A percentile compares a stretch with the other conserved stretches of the same genome.
These are phyloP conservation scores for Eupeodes luniger DNA, from an alignment of 2,888 invertebrate genomes.

Conservation along the genomic window DNA sequence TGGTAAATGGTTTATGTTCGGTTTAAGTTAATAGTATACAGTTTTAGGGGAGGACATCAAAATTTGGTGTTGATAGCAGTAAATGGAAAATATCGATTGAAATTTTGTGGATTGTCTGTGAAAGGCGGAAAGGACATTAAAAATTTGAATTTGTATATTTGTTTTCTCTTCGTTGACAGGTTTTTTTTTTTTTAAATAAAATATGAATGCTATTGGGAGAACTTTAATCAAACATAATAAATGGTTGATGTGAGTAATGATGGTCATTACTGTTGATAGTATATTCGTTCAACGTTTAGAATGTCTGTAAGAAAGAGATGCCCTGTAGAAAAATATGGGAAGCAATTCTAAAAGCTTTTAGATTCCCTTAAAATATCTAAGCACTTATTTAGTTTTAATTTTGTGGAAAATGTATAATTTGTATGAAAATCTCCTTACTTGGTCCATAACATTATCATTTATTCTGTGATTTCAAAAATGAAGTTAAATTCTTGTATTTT, in stretches of 20 bases:
- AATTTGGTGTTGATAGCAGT: conserved; percentile 22
- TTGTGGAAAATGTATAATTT: too few species aligned
- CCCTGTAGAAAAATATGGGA: too few species aligned
- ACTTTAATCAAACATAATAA: neutral
- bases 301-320: too few species aligned
- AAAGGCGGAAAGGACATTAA: conserved; percentile 24
- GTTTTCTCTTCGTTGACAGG: conserved; percentile 10
- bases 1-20: conserved; percentile 22
- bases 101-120: conserved; percentile 41
- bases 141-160: conserved; percentile 45
- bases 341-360: too few species aligned
- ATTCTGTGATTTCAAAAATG: too few species aligned
- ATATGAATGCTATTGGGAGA: neutral
- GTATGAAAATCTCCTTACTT: too few species aligned
- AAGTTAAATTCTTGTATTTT: too few species aligned
- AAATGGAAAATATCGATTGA: conserved; percentile 61
- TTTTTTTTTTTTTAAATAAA: neutral
- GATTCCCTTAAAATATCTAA: too few species aligned
- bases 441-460: too few species aligned
- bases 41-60: conserved; percentile 48
- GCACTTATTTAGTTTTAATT: too few species aligned
- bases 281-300: neutral
- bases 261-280: neutral
- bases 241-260: neutral
- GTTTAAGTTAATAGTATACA: neutral